A percentile compares a stretch with the other conserved stretches of the same genome.
Evolutionary conservation across 2,113 vertebrate genomes (phyloP).

Genomic region (Anarrhichthys ocellatus): DNA sequence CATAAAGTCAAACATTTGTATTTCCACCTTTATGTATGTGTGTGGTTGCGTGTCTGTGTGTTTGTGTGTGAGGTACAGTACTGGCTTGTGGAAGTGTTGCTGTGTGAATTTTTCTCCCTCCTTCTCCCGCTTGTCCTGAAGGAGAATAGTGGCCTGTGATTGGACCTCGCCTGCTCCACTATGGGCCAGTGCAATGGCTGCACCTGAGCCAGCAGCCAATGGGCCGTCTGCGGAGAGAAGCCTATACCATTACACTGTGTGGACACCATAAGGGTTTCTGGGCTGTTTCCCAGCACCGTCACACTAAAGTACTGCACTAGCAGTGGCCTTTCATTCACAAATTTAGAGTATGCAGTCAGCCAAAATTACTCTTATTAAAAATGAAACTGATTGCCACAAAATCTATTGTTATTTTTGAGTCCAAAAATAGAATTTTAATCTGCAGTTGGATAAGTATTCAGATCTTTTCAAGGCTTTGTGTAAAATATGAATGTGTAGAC

Average conservation of each 20-base stretch:
- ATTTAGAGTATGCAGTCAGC: background rate
- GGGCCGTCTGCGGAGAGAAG: slow-evolving; percentile 2
- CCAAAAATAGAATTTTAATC: background rate
- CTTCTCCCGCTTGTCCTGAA: slow-evolving; percentile 16
- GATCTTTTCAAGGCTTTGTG: background rate
- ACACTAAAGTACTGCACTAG: slow-evolving; percentile 8
- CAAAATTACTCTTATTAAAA: background rate
- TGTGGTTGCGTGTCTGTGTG: background rate
- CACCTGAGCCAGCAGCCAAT: slow-evolving; percentile 72
- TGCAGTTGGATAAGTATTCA: background rate
- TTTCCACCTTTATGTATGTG: background rate
- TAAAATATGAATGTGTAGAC: background rate
- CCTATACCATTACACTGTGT: slow-evolving; percentile 41
- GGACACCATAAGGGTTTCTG: slow-evolving; percentile 29
- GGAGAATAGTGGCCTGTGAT: slow-evolving; percentile 44
- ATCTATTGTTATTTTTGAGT: background rate
- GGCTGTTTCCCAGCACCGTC: slow-evolving; percentile 11
- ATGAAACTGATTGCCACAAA: background rate
- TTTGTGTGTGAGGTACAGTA: background rate
- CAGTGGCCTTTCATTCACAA: slow-evolving; percentile 29
- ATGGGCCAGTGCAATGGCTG: slow-evolving; percentile 43
- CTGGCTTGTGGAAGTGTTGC: slow-evolving; percentile 4
- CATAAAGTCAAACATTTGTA: background rate
- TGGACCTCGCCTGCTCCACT: slow-evolving; percentile 47
- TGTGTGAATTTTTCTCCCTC: slow-evolving; percentile 2